A percentile compares a stretch with the other conserved stretches of the same genome.
Conservation (phyloP, 2,797 vertebrate species). For the Lateolabrax maculatus region DNA sequence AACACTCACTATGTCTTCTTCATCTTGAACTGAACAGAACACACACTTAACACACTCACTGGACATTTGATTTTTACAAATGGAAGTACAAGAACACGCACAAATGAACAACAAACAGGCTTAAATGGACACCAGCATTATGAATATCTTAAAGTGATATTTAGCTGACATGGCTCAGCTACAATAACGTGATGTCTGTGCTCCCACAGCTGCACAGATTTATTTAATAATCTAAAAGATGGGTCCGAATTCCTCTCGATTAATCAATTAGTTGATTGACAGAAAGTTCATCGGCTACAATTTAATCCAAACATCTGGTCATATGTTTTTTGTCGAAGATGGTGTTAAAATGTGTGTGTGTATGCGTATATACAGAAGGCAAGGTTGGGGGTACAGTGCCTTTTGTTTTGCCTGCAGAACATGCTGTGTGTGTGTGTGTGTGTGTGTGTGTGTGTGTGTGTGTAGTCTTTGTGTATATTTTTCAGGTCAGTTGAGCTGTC, state of each 20-base stretch:
- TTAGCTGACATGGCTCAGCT: background rate
- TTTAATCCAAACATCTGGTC: background rate
- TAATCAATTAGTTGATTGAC: background rate
- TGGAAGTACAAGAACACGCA: background rate
- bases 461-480: background rate
- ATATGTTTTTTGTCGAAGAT: background rate
- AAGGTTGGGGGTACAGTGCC: background rate
- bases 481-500: slow-evolving; percentile 63
- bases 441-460: background rate
- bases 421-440: slow-evolving; percentile 4
- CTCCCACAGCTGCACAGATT: background rate
- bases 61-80: background rate
- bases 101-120: background rate
- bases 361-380: background rate
- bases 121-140: background rate
- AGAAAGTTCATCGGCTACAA: no score
- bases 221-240: background rate
- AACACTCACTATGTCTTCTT: background rate
- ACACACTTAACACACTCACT: background rate
- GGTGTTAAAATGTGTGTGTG: background rate
- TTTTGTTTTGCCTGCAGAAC: slow-evolving; percentile 29
- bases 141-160: background rate
- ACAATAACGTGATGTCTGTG: background rate
- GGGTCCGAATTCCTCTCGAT: background rate
- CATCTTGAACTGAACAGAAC: background rate